phyloP scores from a whole-genome alignment of 2,888 invertebrate genomes.

The Drosophila diplacantha region DNA sequence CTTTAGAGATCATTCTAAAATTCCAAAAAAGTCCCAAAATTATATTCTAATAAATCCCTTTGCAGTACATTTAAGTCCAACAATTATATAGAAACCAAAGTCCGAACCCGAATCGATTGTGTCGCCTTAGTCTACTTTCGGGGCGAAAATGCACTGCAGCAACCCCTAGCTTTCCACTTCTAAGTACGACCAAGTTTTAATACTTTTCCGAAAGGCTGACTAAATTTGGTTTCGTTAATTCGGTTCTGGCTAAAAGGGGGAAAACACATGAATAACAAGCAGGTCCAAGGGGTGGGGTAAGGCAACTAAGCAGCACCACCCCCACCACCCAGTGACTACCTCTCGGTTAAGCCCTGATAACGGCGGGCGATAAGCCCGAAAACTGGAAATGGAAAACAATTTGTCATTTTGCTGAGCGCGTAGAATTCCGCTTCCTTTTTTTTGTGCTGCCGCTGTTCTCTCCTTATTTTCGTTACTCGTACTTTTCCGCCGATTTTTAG shows the following conservation, averaged over 20 bases:
- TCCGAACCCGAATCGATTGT: background rate
- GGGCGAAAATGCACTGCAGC: background rate
- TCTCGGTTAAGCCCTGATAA: conserved; percentile 11
- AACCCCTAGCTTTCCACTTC: background rate
- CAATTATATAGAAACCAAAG: background rate
- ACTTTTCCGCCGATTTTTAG: conserved; percentile 11
- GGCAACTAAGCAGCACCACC: background rate
- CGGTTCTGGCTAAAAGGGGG: background rate
- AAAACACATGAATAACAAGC: conserved; percentile 14
- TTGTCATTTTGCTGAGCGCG: conserved; percentile 34
- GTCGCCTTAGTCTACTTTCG: conserved; percentile 12
- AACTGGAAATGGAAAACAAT: conserved; percentile 35
- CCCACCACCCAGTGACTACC: background rate
- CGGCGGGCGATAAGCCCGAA: conserved; percentile 11
- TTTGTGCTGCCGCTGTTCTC: background rate
- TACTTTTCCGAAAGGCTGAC: conserved; percentile 6
- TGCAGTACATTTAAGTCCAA: background rate
- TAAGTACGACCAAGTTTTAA: conserved; percentile 3
- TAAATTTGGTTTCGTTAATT: conserved; percentile 11
- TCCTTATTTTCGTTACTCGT: background rate
- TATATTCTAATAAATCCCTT: too few species aligned
- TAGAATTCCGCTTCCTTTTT: conserved; percentile 20
- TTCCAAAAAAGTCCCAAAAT: background rate
- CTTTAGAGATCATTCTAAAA: too few species aligned
- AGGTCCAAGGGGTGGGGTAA: background rate